Percentiles rank a stretch among this genome's conserved stretches.
These are phyloP conservation scores for Pollicipes pollicipes DNA, from an alignment of 1,140 invertebrate species.

Conservation along the genomic window DNA sequence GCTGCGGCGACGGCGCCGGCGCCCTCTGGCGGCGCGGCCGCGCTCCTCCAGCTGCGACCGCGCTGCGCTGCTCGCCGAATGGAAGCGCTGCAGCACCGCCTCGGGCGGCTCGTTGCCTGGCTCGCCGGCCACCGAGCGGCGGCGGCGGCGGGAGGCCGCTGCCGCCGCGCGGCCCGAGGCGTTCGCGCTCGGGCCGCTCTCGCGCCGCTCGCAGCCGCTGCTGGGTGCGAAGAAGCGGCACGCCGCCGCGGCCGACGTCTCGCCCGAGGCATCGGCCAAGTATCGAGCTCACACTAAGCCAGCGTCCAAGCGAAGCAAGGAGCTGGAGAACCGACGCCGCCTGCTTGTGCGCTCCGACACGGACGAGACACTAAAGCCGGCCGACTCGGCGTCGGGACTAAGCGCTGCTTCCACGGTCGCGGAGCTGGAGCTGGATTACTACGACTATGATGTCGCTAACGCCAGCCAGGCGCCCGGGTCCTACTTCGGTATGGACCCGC, in stretches of 20 bases:
- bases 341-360: not conserved
- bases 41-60: not conserved
- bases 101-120: not conserved
- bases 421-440: conserved; percentile 68
- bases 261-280: not conserved
- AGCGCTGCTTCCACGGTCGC: too few species aligned
- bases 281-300: not conserved
- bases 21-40: too few species aligned
- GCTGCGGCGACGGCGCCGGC: not conserved
- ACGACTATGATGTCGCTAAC: conserved; percentile 63
- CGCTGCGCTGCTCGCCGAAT: not conserved
- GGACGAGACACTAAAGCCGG: not conserved
- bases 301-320: not conserved
- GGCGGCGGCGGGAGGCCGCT: too few species aligned
- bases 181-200: too few species aligned
- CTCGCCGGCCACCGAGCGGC: not conserved
- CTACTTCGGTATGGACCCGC: conserved; percentile 67
- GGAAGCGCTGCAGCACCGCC: not conserved
- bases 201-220: not conserved
- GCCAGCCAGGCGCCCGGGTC: conserved; percentile 60
- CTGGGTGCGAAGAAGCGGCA: too few species aligned
- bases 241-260: not conserved
- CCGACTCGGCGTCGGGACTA: not conserved
- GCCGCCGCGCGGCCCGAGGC: too few species aligned
- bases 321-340: not conserved